Conservation (phyloP, 2,888 invertebrate genomes). For the Siphlonurus alternatus region DNA sequence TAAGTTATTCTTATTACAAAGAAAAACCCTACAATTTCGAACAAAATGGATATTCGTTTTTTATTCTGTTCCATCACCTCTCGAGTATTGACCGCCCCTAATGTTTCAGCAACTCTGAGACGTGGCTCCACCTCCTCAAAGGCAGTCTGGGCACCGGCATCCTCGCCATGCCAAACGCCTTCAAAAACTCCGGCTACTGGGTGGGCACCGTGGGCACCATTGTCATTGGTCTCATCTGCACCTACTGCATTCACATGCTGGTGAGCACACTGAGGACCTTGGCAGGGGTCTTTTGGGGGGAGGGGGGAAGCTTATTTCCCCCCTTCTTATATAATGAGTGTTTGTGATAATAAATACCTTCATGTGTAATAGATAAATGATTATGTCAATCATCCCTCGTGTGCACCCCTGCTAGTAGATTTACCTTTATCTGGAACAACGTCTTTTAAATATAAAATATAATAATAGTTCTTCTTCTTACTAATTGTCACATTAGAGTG, state of each 20-base stretch:
- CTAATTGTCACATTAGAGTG: too few species aligned
- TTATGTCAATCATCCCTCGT: too few species aligned
- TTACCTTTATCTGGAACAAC: too few species aligned
- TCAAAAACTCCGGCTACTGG: constrained; percentile 63
- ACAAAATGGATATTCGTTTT: neutral
- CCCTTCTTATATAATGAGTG: too few species aligned
- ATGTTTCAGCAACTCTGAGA: constrained; percentile 59
- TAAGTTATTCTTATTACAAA: constrained; percentile 9
- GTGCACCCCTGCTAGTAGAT: too few species aligned
- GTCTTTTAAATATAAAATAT: too few species aligned
- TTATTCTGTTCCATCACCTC: constrained; percentile 16
- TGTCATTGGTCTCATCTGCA: constrained; percentile 72
- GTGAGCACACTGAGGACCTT: constrained; percentile 34
- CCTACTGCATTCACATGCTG: constrained; percentile 85
- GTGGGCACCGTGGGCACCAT: constrained; percentile 67
- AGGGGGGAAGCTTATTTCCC: neutral
- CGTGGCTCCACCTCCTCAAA: constrained; percentile 69
- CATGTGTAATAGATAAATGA: too few species aligned
- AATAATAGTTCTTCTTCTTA: too few species aligned
- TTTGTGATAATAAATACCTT: too few species aligned
- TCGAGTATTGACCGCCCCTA: too few species aligned
- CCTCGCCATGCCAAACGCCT: constrained; percentile 77
- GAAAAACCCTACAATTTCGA: too few species aligned
- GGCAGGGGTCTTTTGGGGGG: neutral
- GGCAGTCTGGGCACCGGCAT: constrained; percentile 86